Evolutionary conservation across 2,113 vertebrate genomes (phyloP).

Genomic region (Paratilapia polleni): DNA sequence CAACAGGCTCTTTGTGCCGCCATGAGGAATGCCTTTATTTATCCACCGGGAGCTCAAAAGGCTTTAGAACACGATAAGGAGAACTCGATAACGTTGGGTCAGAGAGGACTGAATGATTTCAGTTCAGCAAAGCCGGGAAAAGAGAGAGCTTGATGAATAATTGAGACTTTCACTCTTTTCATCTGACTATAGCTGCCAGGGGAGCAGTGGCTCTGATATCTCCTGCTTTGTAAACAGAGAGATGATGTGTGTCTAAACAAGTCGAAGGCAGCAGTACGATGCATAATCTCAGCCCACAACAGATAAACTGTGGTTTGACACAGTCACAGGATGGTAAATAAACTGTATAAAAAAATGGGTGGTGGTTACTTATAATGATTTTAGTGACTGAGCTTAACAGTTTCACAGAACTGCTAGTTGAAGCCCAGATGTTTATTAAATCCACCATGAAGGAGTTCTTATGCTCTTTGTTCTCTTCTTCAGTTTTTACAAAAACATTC

Average conservation of each 20-base stretch:
- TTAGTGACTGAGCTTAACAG: not conserved
- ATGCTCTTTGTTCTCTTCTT: not conserved
- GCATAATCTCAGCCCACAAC: not conserved
- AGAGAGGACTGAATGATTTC: constrained; percentile 47
- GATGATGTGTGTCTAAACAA: constrained; percentile 16
- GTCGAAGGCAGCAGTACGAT: not conserved
- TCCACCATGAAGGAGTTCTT: not conserved
- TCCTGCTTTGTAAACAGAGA: constrained; percentile 50
- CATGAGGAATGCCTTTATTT: constrained; percentile 19
- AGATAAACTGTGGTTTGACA: constrained; percentile 5
- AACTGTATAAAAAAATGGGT: not conserved
- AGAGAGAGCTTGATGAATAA: constrained; percentile 63
- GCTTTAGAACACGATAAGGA: constrained; percentile 44
- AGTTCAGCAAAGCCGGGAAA: constrained; percentile 24
- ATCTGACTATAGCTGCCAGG: constrained; percentile 57
- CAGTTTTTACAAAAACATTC: not conserved
- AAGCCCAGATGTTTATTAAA: not conserved
- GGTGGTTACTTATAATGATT: not conserved
- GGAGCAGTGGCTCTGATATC: constrained; percentile 30
- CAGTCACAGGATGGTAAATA: not conserved
- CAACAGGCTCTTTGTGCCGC: constrained; percentile 22
- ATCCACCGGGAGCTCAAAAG: not conserved
- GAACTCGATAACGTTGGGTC: constrained; percentile 36
- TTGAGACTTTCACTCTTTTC: constrained; percentile 59
- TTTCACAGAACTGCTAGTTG: not conserved